These are phyloP conservation scores for Columba livia DNA, from an alignment of 2,113 vertebrate species.

Conservation along the genomic window DNA sequence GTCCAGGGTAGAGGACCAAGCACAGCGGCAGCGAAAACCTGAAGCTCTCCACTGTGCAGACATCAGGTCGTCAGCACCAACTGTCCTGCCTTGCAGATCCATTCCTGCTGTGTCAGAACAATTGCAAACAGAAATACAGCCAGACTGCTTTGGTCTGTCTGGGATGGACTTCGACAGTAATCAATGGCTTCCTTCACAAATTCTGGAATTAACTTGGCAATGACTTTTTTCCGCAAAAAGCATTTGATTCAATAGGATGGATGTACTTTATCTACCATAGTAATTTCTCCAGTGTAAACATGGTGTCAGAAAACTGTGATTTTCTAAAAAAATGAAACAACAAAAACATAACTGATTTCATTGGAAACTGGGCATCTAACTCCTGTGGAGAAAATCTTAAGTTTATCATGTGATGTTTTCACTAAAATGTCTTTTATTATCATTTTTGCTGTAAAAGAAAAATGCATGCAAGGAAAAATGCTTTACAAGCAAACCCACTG, in stretches of 20 bases:
- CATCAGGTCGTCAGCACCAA: background rate
- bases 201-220: background rate
- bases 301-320: background rate
- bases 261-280: background rate
- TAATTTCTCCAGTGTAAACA: background rate
- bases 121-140: background rate
- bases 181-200: background rate
- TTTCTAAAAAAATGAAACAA: background rate
- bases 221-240: background rate
- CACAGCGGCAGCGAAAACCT: background rate
- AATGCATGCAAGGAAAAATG: background rate
- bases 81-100: background rate
- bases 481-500: background rate
- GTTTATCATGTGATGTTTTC: background rate
- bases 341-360: background rate
- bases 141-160: background rate
- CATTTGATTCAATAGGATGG: background rate
- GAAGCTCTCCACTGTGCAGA: background rate
- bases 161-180: background rate
- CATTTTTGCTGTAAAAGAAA: background rate
- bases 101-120: accelerated
- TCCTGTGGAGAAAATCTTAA: background rate
- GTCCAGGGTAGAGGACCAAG: accelerated
- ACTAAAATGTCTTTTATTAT: background rate
- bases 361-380: background rate